These are phyloP conservation scores for Limnephilus marmoratus DNA, from an alignment of 2,888 invertebrate genomes.

Conservation along the genomic window DNA sequence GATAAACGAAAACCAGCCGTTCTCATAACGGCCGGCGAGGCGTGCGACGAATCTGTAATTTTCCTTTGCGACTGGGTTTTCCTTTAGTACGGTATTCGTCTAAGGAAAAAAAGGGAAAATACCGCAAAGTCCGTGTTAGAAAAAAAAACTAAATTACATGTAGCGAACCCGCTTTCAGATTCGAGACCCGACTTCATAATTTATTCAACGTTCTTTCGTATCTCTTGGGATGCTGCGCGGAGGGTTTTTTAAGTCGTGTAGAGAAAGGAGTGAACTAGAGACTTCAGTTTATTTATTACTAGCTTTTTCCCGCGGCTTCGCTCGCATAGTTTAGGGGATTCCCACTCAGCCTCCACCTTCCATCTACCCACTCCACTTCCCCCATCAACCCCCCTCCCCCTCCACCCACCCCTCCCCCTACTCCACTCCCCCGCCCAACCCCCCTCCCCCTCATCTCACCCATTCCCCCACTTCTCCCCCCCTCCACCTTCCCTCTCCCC, in stretches of 20 bases:
- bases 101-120: background rate
- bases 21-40: background rate
- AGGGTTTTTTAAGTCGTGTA: background rate
- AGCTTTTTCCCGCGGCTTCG: no score
- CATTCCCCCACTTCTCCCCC: no score
- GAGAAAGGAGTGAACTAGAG: background rate
- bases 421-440: no score
- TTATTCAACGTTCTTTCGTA: background rate
- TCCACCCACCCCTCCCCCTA: no score
- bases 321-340: no score
- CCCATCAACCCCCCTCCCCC: no score
- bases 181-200: background rate
- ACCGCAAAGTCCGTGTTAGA: background rate
- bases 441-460: no score
- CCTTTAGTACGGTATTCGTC: background rate
- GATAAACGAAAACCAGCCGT: conserved; percentile 2
- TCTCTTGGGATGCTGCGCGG: background rate
- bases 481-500: no score
- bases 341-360: no score
- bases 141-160: background rate
- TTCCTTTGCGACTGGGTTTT: background rate
- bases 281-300: background rate
- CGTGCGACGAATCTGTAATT: background rate
- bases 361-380: no score
- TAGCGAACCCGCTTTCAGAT: background rate